These are phyloP conservation scores for Malachius bipustulatus DNA, from an alignment of 2,888 invertebrate species.

Conservation along the genomic window DNA sequence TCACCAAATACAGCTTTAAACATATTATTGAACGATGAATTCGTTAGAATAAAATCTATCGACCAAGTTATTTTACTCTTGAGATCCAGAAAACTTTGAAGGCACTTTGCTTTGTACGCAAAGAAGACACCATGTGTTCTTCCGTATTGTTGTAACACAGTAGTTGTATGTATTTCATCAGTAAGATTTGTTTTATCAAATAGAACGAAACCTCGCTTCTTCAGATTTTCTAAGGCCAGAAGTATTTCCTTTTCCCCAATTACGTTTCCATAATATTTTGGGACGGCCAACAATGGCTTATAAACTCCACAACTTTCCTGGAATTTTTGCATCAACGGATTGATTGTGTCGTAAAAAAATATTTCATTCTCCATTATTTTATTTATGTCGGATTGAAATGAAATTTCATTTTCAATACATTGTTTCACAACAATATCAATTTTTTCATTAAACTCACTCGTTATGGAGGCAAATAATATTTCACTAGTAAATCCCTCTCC, in stretches of 20 bases:
- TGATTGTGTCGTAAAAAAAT: not conserved
- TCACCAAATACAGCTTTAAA: not conserved
- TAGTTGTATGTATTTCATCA: conserved; percentile 9
- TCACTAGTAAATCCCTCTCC: too few relatives aligned
- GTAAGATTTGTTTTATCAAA: conserved; percentile 11
- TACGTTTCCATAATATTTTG: conserved; percentile 9
- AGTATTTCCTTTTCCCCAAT: conserved; percentile 8
- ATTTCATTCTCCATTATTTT: not conserved
- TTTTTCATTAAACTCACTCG: too few relatives aligned
- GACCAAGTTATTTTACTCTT: too few relatives aligned
- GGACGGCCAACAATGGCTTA: not conserved
- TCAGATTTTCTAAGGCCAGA: conserved; percentile 12
- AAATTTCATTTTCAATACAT: too few relatives aligned
- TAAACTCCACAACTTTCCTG: not conserved
- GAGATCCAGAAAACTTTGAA: not conserved
- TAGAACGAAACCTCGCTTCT: conserved; percentile 9
- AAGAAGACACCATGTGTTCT: conserved; percentile 10
- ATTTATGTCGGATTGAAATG: too few relatives aligned
- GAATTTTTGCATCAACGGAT: not conserved
- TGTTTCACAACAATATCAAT: too few relatives aligned
- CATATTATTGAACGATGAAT: not conserved
- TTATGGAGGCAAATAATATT: too few relatives aligned
- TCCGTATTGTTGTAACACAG: conserved; percentile 13
- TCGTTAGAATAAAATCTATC: not conserved
- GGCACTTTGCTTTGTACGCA: conserved; percentile 9